Evolutionary conservation across 2,797 vertebrate genomes (phyloP).

Genomic region (Fistularia tabacaria): DNA sequence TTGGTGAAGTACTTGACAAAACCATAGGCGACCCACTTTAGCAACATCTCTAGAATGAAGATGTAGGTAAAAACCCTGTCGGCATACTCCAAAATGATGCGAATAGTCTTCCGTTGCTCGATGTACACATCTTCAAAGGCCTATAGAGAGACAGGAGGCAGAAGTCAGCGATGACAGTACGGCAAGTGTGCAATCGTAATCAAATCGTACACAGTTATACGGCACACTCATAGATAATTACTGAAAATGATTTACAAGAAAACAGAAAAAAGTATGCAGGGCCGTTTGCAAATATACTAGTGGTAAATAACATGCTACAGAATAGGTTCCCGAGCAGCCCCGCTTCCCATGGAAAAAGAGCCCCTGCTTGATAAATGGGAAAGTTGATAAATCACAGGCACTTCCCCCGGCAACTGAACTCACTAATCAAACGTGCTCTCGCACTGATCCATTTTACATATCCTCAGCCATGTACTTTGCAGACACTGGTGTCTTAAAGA

Average conservation of each 20-base stretch:
- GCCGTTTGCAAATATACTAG: constrained; percentile 40
- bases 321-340: constrained; percentile 13
- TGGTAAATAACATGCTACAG: constrained; percentile 38
- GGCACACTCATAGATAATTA: constrained; percentile 9
- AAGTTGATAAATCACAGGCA: constrained; percentile 57
- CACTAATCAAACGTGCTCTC: constrained; percentile 1
- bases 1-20: constrained; percentile 99
- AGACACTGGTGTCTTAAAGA: no score
- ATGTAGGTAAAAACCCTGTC: constrained; percentile 99
- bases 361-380: constrained; percentile 46
- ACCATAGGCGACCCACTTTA: constrained; percentile 98
- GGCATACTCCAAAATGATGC: constrained; percentile 91
- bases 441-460: no score
- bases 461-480: no score
- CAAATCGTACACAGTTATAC: constrained; percentile 14
- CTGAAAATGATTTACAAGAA: no score
- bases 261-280: neutral
- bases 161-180: constrained; percentile 1
- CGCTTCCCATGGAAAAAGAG: constrained; percentile 42
- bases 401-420: constrained; percentile 14
- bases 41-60: constrained; percentile 98
- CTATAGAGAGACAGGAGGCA: constrained; percentile 60
- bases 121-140: constrained; percentile 99
- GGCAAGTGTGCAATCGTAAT: constrained; percentile 13
- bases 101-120: constrained; percentile 92